Evolutionary conservation across 2,888 invertebrate species (phyloP), one percentile per base, ranked within the genome.

Genomic region (Boloria euphrosyne): DNA sequence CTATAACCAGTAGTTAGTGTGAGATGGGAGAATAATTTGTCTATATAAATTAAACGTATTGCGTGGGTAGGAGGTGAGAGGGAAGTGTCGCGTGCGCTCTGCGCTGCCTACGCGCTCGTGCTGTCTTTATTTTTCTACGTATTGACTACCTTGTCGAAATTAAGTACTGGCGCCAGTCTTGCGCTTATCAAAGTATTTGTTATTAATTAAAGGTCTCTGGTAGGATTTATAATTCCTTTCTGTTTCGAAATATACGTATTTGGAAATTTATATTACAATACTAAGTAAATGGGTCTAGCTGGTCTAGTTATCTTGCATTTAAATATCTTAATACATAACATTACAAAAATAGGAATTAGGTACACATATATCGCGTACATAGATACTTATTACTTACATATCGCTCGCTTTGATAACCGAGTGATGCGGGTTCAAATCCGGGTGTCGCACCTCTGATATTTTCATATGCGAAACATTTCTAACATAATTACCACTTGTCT

Each of bases 21-120:
- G 75, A 83, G 83, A 84, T 85, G 85, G 79, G 84, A 85, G 84
- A 84, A 84, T 86, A 84, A 86, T 86, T 86, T 87, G 84, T 87
- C 86, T 81, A 85, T 82, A 86, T 86, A 85, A 86, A 85, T 87
- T 83, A 87, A 79, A 78, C 72, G 68, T 75, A 69, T 74, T 67
- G 69, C 62, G 87, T 86, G 84, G 89, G 86, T 74, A 71, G 81
- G 69, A 79, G 80, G 74, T 80, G 82, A 81, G 84, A 83, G 83
- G 82, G 76, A 79, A 79, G 77, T 78, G 82, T 81, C 81, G 83
- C 79, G 80, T 81, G 87, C 89, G 85, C 88, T 76, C 80, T 81
- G 87, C 89, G 85, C 88, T 76, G 77, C 89, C 89, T 85, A 89
- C 90, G 86, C 79, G 78, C 81, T 53, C 64, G 44, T 80, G 81